Evolutionary conservation across 2,888 invertebrate genomes (phyloP).

Genomic region (Arge pagana): DNA sequence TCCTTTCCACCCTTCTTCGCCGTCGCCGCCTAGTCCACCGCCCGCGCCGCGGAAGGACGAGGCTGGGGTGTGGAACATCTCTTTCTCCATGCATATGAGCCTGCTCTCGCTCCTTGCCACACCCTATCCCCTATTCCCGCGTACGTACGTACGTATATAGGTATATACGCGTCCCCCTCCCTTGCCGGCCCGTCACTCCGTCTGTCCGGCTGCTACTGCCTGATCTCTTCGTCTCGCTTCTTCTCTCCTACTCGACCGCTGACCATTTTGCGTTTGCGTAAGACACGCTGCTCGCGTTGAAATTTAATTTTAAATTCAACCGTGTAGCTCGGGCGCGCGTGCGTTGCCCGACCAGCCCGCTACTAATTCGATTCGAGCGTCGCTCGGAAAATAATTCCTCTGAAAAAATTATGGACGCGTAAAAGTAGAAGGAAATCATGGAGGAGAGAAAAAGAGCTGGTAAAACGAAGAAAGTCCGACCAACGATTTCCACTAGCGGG

Average conservation of each 20-base stretch:
- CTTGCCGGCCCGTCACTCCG: background rate
- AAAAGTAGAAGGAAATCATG: constrained; percentile 18
- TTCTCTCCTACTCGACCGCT: background rate
- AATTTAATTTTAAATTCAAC: constrained; percentile 3
- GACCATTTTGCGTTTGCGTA: constrained; percentile 13
- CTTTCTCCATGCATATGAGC: constrained; percentile 20
- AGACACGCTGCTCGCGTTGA: constrained; percentile 6
- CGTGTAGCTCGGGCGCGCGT: no score
- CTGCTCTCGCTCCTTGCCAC: constrained; percentile 12
- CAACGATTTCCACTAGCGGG: constrained; percentile 16
- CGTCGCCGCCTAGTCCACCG: constrained; percentile 34
- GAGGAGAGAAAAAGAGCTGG: constrained; percentile 3
- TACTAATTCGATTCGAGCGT: background rate
- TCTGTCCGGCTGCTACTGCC: no score
- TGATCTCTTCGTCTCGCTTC: background rate
- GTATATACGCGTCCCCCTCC: constrained; percentile 2
- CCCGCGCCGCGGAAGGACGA: constrained; percentile 1
- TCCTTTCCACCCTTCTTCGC: constrained; percentile 54
- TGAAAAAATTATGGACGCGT: no score
- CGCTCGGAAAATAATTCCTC: no score
- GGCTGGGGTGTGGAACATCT: constrained; percentile 16
- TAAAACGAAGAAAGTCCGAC: constrained; percentile 3
- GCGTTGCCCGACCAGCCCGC: no score
- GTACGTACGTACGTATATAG: no score
- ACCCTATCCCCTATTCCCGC: constrained; percentile 6